phyloP scores from a whole-genome alignment of 1,140 invertebrate genomes.

The Drosophila guanche region DNA sequence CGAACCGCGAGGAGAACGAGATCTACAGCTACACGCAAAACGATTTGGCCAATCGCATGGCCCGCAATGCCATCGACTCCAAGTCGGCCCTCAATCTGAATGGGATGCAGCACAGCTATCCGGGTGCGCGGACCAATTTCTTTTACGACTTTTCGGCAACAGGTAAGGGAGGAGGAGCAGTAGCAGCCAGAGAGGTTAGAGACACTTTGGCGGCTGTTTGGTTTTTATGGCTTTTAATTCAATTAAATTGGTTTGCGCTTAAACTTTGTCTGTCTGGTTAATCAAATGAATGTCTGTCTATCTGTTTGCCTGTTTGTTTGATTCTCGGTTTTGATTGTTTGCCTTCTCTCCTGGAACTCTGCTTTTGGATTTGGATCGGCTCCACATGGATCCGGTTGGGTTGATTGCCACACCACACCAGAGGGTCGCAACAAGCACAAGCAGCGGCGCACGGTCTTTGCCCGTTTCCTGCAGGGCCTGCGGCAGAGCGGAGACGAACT shows the following conservation, averaged over 20 bases:
- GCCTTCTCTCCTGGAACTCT: slow-evolving; percentile 20
- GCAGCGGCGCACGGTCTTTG: slow-evolving; percentile 77
- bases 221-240: slow-evolving; percentile 80
- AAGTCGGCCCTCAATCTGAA: slow-evolving; percentile 82
- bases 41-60: slow-evolving; percentile 82
- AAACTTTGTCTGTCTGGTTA: slow-evolving; percentile 31
- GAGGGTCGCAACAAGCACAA: slow-evolving; percentile 81
- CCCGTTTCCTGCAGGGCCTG: slow-evolving; percentile 76
- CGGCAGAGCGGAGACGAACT: slow-evolving; percentile 76
- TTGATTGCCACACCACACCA: slow-evolving; percentile 30
- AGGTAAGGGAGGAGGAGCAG: slow-evolving; percentile 57
- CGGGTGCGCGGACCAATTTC: slow-evolving; percentile 79
- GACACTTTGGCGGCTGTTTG: slow-evolving; percentile 63
- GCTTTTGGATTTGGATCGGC: slow-evolving; percentile 5
- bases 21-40: slow-evolving; percentile 91
- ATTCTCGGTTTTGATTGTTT: slow-evolving; percentile 59
- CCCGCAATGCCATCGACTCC: slow-evolving; percentile 80
- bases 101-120: slow-evolving; percentile 83
- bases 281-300: slow-evolving; percentile 39
- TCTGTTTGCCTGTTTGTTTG: slow-evolving; percentile 48
- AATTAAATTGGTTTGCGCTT: slow-evolving; percentile 70
- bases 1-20: slow-evolving; percentile 95
- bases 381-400: background rate
- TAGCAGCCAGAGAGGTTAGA: slow-evolving; percentile 26
- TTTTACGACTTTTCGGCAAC: slow-evolving; percentile 83